Evolutionary conservation across 2,797 vertebrate species (phyloP).

Genomic region (Synaphobranchus kaupii): DNA sequence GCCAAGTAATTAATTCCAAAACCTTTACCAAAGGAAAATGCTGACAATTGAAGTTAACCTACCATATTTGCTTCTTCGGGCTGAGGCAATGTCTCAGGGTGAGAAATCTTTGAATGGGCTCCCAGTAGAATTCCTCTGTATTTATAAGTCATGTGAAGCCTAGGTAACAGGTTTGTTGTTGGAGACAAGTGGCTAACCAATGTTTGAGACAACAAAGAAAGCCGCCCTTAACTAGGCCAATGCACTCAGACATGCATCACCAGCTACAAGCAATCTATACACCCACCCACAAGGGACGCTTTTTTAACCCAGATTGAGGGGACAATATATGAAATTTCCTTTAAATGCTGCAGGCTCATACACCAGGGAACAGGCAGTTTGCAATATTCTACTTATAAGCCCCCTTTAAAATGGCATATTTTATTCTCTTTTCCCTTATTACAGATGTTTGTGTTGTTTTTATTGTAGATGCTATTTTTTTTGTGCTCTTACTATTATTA

Average conservation of each 20-base stretch:
- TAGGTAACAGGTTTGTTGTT: constrained; percentile 34
- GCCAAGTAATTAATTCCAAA: neutral
- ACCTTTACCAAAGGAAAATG: neutral
- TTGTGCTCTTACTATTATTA: neutral
- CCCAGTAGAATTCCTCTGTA: neutral
- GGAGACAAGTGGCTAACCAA: constrained; percentile 24
- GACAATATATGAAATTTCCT: neutral
- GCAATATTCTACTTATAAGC: neutral
- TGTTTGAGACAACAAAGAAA: constrained; percentile 24
- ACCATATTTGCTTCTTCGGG: neutral
- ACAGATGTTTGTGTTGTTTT: neutral
- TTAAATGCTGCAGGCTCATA: neutral
- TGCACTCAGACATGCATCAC: neutral
- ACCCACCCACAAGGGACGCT: neutral
- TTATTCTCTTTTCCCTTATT: neutral
- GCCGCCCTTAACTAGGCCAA: neutral
- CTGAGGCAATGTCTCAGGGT: neutral
- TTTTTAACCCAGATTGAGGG: neutral
- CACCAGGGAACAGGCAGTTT: neutral
- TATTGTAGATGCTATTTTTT: neutral
- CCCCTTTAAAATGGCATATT: neutral
- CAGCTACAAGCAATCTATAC: neutral
- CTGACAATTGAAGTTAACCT: neutral
- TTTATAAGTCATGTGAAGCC: neutral
- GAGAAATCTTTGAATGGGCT: neutral